Evolutionary conservation across 1,140 invertebrate genomes (phyloP).

Genomic region (Saccostrea glomerata): DNA sequence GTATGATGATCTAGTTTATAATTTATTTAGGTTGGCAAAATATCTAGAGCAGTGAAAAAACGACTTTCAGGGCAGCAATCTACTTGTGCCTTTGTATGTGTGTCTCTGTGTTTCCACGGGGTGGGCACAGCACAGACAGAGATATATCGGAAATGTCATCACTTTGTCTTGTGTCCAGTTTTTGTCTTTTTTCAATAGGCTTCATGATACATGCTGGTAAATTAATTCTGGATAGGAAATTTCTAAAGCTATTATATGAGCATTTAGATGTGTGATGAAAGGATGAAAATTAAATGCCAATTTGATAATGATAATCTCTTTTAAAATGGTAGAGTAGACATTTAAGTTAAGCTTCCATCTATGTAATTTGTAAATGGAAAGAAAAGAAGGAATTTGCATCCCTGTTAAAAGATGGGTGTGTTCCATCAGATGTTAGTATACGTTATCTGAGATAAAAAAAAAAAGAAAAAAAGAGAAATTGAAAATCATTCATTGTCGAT

Average conservation of each 20-base stretch:
- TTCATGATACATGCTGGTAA: constrained; percentile 24
- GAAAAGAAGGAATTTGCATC: background rate
- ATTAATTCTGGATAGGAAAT: background rate
- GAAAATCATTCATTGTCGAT: background rate
- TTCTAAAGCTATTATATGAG: background rate
- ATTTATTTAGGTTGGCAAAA: constrained; percentile 9
- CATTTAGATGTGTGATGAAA: background rate
- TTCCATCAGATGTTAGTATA: background rate
- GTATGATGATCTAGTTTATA: background rate
- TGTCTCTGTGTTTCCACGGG: background rate
- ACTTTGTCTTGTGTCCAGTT: constrained; percentile 1
- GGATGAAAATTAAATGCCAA: constrained; percentile 26
- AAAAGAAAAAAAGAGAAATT: background rate
- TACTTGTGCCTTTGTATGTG: background rate
- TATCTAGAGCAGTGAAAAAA: background rate
- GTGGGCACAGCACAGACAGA: background rate
- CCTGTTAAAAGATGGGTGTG: constrained; percentile 10
- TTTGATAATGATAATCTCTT: background rate
- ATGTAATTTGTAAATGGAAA: background rate
- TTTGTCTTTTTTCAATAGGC: background rate
- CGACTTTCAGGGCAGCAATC: background rate
- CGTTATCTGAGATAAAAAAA: background rate
- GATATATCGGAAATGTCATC: constrained; percentile 21
- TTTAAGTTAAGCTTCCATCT: background rate
- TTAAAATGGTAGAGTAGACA: background rate